Evolutionary conservation across 1,140 invertebrate genomes (phyloP).

Genomic region (Microplitis mediator): DNA sequence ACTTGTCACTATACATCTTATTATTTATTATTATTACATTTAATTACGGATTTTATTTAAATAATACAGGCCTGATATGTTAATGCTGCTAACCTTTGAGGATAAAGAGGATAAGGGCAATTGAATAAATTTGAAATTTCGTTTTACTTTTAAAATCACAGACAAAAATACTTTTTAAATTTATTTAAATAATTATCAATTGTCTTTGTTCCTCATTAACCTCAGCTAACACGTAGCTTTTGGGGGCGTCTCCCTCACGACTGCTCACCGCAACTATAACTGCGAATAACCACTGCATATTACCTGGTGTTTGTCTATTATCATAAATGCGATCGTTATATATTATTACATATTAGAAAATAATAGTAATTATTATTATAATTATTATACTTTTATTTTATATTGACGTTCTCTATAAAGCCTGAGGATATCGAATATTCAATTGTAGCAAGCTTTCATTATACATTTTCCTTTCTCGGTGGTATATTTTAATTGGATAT

Average conservation of each 20-base stretch:
- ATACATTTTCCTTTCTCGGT: background rate
- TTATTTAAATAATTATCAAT: constrained; percentile 1
- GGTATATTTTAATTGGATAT: background rate
- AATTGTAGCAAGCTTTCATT: constrained; percentile 17
- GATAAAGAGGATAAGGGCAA: constrained; percentile 43
- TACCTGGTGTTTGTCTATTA: constrained; percentile 63
- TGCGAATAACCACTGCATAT: constrained; percentile 61
- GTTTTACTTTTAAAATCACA: background rate
- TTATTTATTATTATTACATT: constrained; percentile 12
- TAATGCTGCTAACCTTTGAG: constrained; percentile 62
- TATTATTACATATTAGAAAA: constrained; percentile 33
- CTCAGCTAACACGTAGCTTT: constrained; percentile 64
- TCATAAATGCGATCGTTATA: constrained; percentile 48
- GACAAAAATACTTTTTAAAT: background rate
- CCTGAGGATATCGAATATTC: background rate
- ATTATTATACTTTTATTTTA: too few relatives aligned
- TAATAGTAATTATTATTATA: too few relatives aligned
- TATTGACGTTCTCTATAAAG: background rate
- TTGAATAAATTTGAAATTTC: constrained; percentile 19
- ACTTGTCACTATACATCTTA: background rate
- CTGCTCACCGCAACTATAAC: constrained; percentile 65
- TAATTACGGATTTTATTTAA: constrained; percentile 20
- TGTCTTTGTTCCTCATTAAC: constrained; percentile 42
- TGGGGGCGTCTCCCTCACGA: constrained; percentile 61
- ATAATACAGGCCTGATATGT: constrained; percentile 55